phyloP scores from a whole-genome alignment of 1,140 invertebrate species.

The Lepidurus packardi region DNA sequence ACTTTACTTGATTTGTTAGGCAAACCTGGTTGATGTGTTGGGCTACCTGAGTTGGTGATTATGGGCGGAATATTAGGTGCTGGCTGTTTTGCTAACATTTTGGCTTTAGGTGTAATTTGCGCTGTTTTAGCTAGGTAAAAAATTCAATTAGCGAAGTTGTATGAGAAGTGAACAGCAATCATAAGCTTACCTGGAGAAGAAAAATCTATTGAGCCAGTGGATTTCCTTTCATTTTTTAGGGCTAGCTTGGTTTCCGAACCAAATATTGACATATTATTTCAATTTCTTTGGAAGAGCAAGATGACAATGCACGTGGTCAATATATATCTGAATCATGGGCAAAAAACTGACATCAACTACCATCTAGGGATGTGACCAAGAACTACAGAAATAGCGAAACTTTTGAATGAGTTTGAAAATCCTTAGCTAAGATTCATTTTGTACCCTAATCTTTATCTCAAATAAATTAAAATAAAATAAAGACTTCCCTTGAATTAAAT shows the following conservation, averaged over 20 bases:
- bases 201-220: background rate
- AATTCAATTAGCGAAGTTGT: too few species aligned
- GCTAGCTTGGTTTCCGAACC: constrained; percentile 17
- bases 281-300: background rate
- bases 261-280: background rate
- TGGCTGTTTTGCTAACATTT: too few species aligned
- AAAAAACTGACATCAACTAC: background rate
- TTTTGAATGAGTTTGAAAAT: too few species aligned
- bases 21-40: too few species aligned
- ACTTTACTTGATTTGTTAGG: too few species aligned
- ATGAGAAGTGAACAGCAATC: too few species aligned
- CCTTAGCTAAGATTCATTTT: background rate
- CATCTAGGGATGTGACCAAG: background rate
- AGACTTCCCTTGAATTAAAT: background rate
- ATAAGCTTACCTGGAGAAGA: background rate
- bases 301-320: background rate
- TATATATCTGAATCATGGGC: background rate
- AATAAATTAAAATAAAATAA: background rate
- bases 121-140: too few species aligned
- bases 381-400: too few species aligned
- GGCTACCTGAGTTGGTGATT: too few species aligned
- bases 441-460: background rate
- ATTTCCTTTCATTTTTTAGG: background rate
- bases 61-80: too few species aligned
- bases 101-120: too few species aligned